Base-by-base conservation (phyloP, 2,888 invertebrate species). In the Pilophorus perplexus region DNA sequence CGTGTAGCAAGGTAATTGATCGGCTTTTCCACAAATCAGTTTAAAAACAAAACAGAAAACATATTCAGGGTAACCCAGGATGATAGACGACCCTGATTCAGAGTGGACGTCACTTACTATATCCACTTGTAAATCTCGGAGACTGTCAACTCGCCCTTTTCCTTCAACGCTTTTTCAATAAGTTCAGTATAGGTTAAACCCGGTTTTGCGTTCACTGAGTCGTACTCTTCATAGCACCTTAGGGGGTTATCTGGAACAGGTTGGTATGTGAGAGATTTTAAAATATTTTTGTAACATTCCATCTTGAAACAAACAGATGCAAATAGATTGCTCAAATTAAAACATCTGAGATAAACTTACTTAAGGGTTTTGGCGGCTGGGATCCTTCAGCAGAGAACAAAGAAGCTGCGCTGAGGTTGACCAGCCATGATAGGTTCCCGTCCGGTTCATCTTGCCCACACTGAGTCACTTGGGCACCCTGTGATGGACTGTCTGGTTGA, bases 51-150 rank as follows among this genome's bases (percentile, higher is more conserved):
- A n/a, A n/a, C n/a, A n/a, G n/a, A n/a, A n/a, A n/a, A n/a, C n/a
- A n/a, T n/a, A n/a, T n/a, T n/a, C n/a, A n/a, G n/a, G n/a, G n/a
- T n/a, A n/a, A n/a, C n/a, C n/a, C n/a, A n/a, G n/a, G n/a, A n/a
- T n/a, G n/a, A n/a, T n/a, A n/a, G n/a, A n/a, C n/a, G n/a, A n/a
- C n/a, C n/a, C n/a, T n/a, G n/a, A n/a, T n/a, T n/a, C n/a, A n/a
- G n/a, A n/a, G n/a, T n/a, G n/a, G n/a, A n/a, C n/a, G 12, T 33
- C 74, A 88, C 92, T 91, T 80, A 93, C 93, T 92, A 91, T 75
- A 93, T 93, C 93, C 93, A 93, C 74, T 89, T 88, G 77, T 93
- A 93, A 73, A 93, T 93, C 64, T 89, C 93, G 4, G 92, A 92
- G 33, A 93, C 93, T 0, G 93, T 93, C 70, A 93, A 78, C 78